Conservation (phyloP, 2,888 invertebrate genomes). For the Harpagoxenus sublaevis region DNA sequence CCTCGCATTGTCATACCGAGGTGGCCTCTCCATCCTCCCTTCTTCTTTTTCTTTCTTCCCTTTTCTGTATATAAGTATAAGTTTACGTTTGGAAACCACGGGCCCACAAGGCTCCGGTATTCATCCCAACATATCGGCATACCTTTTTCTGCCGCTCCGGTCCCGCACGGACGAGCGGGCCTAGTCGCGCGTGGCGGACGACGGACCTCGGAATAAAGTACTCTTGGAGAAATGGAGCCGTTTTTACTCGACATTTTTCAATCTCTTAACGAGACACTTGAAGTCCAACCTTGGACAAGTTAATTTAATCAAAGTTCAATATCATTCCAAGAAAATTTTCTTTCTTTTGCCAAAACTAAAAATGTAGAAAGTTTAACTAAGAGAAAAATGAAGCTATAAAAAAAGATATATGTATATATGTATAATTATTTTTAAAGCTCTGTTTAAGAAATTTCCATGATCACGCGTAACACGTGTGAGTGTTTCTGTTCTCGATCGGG, state of each 20-base stretch:
- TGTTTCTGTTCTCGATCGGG: not conserved
- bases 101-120: constrained; percentile 66
- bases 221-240: constrained; percentile 23
- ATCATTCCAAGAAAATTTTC: not conserved
- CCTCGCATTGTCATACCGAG: constrained; percentile 71
- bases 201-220: constrained; percentile 45
- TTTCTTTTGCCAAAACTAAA: not conserved
- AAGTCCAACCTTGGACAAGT: not conserved
- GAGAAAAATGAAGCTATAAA: not conserved
- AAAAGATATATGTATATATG: not conserved
- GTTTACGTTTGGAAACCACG: constrained; percentile 80
- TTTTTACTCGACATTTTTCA: constrained; percentile 25
- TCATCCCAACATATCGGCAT: constrained; percentile 73
- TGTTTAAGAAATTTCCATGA: not conserved
- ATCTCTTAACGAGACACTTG: not conserved
- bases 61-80: constrained; percentile 78
- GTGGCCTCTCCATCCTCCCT: constrained; percentile 37
- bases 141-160: constrained; percentile 72
- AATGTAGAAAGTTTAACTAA: not conserved
- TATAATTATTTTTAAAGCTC: not conserved
- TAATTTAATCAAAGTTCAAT: constrained; percentile 28
- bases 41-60: constrained; percentile 50
- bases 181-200: constrained; percentile 74
- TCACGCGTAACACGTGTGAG: not conserved
- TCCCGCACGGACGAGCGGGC: constrained; percentile 73